Percentiles rank a stretch among this genome's conserved stretches.
Conservation (phyloP, 2,113 vertebrate species). For the Brachyhypopomus gauderio region DNA sequence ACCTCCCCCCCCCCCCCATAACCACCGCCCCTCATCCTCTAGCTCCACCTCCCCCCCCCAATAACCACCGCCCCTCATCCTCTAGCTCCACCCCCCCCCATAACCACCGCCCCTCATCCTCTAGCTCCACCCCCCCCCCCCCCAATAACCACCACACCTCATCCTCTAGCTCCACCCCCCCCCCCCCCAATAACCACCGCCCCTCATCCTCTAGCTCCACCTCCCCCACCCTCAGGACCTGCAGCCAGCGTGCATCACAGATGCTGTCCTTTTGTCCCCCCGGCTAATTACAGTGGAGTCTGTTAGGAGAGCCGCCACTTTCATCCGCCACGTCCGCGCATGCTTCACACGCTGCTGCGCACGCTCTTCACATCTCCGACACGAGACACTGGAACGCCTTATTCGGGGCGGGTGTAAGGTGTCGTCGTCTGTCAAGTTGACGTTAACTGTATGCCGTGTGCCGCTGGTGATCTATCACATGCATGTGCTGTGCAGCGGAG, state of each 20-base stretch:
- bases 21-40: background rate
- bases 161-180: conserved; percentile 14
- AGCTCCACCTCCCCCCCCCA: conserved; percentile 53
- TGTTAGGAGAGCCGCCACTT: conserved; percentile 19
- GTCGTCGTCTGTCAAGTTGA: conserved; percentile 25
- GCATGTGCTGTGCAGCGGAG: background rate
- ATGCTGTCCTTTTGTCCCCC: conserved; percentile 67
- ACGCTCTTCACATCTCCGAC: conserved; percentile 1
- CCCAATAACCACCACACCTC: conserved; percentile 34
- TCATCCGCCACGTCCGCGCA: background rate
- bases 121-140: conserved; percentile 49
- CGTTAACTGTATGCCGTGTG: conserved; percentile 19
- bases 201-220: background rate
- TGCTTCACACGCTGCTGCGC: conserved; percentile 13
- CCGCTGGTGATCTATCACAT: conserved; percentile 22
- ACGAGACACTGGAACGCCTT: background rate
- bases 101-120: background rate
- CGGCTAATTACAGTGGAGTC: conserved; percentile 64
- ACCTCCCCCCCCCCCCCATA: conserved; percentile 59
- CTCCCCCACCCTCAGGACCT: conserved; percentile 54
- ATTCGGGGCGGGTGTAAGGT: conserved; percentile 35
- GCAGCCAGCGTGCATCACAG: conserved; percentile 59
- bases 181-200: conserved; percentile 55
- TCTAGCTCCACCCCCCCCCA: conserved; percentile 43
- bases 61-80: background rate